Conservation (phyloP, 2,797 vertebrate species). For the Bradypodion pumilum region DNA sequence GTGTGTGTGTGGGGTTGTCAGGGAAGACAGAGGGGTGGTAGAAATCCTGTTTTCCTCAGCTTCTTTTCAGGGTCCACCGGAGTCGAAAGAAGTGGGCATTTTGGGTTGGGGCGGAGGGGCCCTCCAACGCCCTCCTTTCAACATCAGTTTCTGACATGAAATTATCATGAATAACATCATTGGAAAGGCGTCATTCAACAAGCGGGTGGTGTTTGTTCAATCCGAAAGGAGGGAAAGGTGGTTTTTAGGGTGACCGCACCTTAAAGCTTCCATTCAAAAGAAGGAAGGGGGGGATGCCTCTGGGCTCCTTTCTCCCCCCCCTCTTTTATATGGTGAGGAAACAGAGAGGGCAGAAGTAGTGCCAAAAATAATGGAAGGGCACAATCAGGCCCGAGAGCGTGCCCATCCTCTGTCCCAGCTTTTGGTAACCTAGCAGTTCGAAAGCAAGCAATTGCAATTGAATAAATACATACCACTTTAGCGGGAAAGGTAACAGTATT, state of each 20-base stretch:
- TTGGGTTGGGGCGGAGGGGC: too few species aligned
- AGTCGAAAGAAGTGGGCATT: neutral
- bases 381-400: too few species aligned
- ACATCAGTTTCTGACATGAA: too few species aligned
- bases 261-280: neutral
- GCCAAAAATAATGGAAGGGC: too few species aligned
- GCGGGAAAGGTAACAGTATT: too few species aligned
- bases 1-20: too few species aligned
- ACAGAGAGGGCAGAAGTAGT: too few species aligned
- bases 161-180: neutral
- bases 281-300: too few species aligned
- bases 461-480: too few species aligned
- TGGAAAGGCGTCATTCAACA: neutral
- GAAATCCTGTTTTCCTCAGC: rapidly evolving
- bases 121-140: neutral
- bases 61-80: neutral
- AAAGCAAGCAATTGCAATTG: too few species aligned
- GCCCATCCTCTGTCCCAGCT: too few species aligned
- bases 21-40: rapidly evolving
- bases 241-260: neutral
- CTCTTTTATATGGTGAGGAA: neutral
- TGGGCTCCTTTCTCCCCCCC: neutral
- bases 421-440: too few species aligned
- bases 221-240: neutral
- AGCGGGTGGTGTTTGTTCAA: neutral